A percentile compares a stretch with the other conserved stretches of the same genome.
Conservation (phyloP, 2,888 invertebrate genomes). For the Polyommatus iphigenia region DNA sequence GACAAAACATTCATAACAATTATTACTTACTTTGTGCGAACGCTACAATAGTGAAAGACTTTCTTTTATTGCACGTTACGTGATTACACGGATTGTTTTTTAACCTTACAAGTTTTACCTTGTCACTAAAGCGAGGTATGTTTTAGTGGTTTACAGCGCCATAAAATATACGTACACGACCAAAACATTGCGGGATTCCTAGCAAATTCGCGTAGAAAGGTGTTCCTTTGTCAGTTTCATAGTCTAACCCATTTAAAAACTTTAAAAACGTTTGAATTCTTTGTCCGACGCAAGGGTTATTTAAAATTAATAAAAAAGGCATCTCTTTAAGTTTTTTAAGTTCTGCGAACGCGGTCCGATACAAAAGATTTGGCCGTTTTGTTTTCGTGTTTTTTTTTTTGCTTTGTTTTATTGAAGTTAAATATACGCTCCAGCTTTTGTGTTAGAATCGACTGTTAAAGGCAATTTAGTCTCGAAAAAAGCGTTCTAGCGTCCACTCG, state of each 20-base stretch:
- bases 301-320: constrained; percentile 52
- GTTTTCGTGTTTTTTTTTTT: constrained; percentile 68
- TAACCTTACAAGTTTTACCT: constrained; percentile 68
- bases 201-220: constrained; percentile 51
- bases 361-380: constrained; percentile 70
- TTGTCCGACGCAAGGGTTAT: constrained; percentile 72
- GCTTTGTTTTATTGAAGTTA: constrained; percentile 74
- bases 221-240: constrained; percentile 45
- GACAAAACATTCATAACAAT: constrained; percentile 58
- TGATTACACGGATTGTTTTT: constrained; percentile 72
- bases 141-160: constrained; percentile 75
- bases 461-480: constrained; percentile 75
- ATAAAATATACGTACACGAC: constrained; percentile 72
- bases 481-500: constrained; percentile 69
- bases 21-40: constrained; percentile 59
- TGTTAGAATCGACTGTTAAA: constrained; percentile 63
- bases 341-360: constrained; percentile 71
- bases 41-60: constrained; percentile 71
- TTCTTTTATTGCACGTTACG: constrained; percentile 64
- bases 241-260: constrained; percentile 61
- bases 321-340: constrained; percentile 56
- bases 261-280: constrained; percentile 50
- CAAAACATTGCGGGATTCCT: constrained; percentile 74
- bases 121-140: constrained; percentile 65
- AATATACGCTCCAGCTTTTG: constrained; percentile 77